Evolutionary conservation across 1,140 invertebrate species (phyloP).

Genomic region (Brachionus sp.): DNA sequence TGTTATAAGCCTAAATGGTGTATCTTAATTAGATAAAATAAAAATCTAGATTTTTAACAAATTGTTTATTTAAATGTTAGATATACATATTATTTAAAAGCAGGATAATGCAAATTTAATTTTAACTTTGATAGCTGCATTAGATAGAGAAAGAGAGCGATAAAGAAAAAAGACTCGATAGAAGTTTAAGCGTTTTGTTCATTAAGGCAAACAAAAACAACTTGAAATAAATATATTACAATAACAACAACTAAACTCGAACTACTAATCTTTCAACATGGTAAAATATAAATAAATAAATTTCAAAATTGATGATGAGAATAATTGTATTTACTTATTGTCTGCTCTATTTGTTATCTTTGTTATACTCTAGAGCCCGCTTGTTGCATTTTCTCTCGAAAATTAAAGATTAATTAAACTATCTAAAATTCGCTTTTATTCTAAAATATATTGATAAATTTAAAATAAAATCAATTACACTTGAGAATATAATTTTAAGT

Average conservation of each 20-base stretch:
- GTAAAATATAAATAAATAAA: not conserved
- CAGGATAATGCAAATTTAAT: slow-evolving; percentile 21
- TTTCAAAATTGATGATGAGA: slow-evolving; percentile 32
- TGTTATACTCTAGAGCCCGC: not conserved
- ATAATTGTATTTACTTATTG: slow-evolving; percentile 38
- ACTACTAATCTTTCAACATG: slow-evolving; percentile 40
- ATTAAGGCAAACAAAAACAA: slow-evolving; percentile 16
- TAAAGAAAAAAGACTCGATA: not conserved
- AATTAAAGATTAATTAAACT: slow-evolving; percentile 38
- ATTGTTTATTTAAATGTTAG: not conserved
- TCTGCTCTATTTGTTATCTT: slow-evolving; percentile 37
- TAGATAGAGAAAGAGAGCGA: not conserved
- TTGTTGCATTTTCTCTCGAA: not conserved
- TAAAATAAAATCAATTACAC: not conserved
- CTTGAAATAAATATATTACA: not conserved
- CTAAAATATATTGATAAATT: slow-evolving; percentile 2
- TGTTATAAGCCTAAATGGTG: not conserved
- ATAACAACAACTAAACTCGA: slow-evolving; percentile 10
- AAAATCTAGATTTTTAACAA: not conserved
- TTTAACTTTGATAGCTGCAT: not conserved
- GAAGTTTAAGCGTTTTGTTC: slow-evolving; percentile 14
- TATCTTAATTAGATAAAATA: not conserved
- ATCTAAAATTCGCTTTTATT: not conserved
- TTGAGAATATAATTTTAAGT: slow-evolving; percentile 33
- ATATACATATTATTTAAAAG: not conserved